Evolutionary conservation across 1,140 invertebrate species (phyloP), one percentile per base, ranked within the genome.

Genomic region (Sogatella furcifera): DNA sequence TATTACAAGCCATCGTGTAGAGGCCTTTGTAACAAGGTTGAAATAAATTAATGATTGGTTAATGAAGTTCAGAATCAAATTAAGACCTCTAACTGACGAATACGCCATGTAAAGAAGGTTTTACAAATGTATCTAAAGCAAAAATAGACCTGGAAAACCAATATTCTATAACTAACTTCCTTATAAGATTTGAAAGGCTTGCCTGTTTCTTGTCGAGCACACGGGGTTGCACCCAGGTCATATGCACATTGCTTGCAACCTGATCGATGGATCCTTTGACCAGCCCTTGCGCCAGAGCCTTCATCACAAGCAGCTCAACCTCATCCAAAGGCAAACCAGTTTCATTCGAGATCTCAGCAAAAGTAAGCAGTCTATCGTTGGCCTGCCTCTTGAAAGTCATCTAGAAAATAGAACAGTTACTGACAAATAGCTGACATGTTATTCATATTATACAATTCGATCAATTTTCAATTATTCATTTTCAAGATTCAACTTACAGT

Each of bases 231-330:
- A 97, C 88, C 92, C 91, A 95, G 19, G 84, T 88, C 78, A 94
- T 86, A 70, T 89, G 84, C 6, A 93, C 87, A 60, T 80, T 86
- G 58, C 79, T 74, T 15, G 84, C 82, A 3, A 98, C 93, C 77
- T 98, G 92, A 79, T 99, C 95, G 67, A 99, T 98, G 52, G 86
- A 87, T 14, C 97, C 97, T 62, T 87, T 84, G 3, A 99, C 90
- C 0, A 99, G 79, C 49, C 90, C 91, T 66, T 97, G 84, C n/a
- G 94, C 91, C 24, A 99, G 72, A 0, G 97, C 97, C 76, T 97
- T 97, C 97, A 99, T 99, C 2, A 98, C 91, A 11, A 98, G 77
- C 60, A 97, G 77, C 72, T 99, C 97, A 19, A 99, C 93, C 75
- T 97, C 86, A 52, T 85, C 85, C 11, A 86, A 73, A 0, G 88